Base-by-base conservation (phyloP, 1,140 invertebrate genomes). In the Bombus soroeensis region DNA sequence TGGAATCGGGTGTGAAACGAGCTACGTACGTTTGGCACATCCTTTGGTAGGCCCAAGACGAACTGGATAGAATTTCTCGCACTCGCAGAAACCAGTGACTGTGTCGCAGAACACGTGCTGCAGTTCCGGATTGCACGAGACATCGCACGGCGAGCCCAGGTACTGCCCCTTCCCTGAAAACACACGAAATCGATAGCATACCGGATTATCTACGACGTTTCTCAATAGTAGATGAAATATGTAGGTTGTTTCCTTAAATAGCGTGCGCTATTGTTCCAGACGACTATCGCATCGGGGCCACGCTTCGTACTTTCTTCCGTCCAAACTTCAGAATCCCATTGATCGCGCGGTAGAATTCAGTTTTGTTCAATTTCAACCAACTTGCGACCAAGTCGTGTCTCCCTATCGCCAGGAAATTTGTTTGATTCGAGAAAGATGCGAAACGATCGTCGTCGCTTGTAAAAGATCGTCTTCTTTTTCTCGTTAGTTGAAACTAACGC, bases 61-160 rank as follows among this genome's bases (percentile, higher is more conserved):
- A 84, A 98, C 98, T 18, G 97, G 97, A 94, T 97, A 97, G 88
- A 96, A 97, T 90, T 97, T 96, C 90, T 98, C 97, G 93, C 98
- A 98, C 92, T 97, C 97, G 94, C 98, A 98, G 75, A 95, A 95
- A 72, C 95, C 95, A 64, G 96, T 97, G 88, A 96, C 94, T 64
- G 96, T 96, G 94, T 98, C 97, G 94, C 98, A 98, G 94, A 96
- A 96, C 87, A 98, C 97, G 95, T 98, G 97, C 87, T 96, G 95
- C 81, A 98, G 95, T 83, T 96, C 95, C 3, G 97, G 95, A 94
- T 97, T 97, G 95, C 97, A 98, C 64, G 96, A 96, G 89, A 95
- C 94, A 53, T 97, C 97, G 94, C 97, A 98, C 59, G 97, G 96
- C n/a, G 97, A 97, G 78, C 97, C 97, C 92, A 98, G 95, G 93